Evolutionary conservation across 2,888 invertebrate genomes (phyloP).

Genomic region (Folsomia manolachei): DNA sequence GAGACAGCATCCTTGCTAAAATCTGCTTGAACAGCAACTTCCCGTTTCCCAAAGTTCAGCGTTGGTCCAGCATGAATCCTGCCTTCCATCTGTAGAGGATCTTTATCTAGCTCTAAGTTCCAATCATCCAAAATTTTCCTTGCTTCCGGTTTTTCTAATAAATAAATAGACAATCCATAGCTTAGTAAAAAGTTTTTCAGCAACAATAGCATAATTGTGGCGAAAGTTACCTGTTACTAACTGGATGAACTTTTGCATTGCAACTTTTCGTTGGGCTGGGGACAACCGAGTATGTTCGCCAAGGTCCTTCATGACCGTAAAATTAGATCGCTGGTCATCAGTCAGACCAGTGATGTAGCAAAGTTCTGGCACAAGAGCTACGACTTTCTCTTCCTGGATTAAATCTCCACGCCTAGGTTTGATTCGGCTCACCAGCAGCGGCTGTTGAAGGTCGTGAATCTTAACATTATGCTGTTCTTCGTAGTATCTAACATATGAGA

Average conservation of each 20-base stretch:
- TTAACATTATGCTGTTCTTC: slow-evolving; percentile 70
- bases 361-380: slow-evolving; percentile 78
- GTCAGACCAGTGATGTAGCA: slow-evolving; percentile 84
- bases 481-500: slow-evolving; percentile 76
- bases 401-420: slow-evolving; percentile 50
- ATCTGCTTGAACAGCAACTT: slow-evolving; percentile 11
- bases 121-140: slow-evolving; percentile 69
- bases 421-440: slow-evolving; percentile 68
- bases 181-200: background rate
- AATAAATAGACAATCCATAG: background rate
- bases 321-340: slow-evolving; percentile 76
- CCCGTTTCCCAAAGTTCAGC: slow-evolving; percentile 25
- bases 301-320: slow-evolving; percentile 81
- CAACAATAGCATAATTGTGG: background rate
- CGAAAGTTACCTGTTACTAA: slow-evolving; percentile 49
- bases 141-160: slow-evolving; percentile 61
- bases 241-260: slow-evolving; percentile 62
- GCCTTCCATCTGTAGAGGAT: slow-evolving; percentile 62
- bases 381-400: background rate
- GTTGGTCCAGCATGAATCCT: slow-evolving; percentile 60
- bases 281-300: slow-evolving; percentile 73
- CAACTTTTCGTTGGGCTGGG: slow-evolving; percentile 71
- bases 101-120: slow-evolving; percentile 67
- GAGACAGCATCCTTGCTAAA: slow-evolving; percentile 15
- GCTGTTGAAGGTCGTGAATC: slow-evolving; percentile 72